Percentiles rank a stretch among this genome's conserved stretches.
Conservation (phyloP, 2,797 vertebrate species). For the Euphonia xanthogaster region DNA sequence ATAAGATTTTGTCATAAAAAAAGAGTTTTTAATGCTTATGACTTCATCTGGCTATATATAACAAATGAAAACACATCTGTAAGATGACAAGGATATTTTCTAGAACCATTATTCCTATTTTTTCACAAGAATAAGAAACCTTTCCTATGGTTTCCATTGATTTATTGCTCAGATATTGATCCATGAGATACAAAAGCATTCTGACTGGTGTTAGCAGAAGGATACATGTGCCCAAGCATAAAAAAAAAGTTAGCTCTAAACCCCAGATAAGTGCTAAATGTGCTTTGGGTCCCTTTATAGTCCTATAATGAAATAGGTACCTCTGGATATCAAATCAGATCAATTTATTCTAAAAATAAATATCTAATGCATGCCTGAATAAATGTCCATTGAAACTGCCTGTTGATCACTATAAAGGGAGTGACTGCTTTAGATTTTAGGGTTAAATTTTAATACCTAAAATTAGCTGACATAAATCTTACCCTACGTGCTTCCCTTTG, state of each 20-base stretch:
- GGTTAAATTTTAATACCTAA: neutral
- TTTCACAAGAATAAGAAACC: neutral
- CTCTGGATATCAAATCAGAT: neutral
- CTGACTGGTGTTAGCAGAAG: neutral
- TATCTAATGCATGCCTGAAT: neutral
- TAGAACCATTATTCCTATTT: neutral
- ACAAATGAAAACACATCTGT: neutral
- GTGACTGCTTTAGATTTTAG: accelerated
- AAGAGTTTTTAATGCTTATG: neutral
- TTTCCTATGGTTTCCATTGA: neutral
- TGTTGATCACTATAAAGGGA: neutral
- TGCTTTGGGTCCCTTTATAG: neutral
- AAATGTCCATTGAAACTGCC: neutral
- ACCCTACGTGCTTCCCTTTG: neutral
- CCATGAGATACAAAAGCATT: neutral
- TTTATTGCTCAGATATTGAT: neutral
- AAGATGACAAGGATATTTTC: neutral
- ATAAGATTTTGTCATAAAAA: neutral
- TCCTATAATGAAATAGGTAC: neutral
- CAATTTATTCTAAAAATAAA: neutral
- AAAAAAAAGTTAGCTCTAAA: neutral
- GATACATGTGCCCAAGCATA: neutral
- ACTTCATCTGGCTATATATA: neutral
- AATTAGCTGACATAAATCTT: neutral
- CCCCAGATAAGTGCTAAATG: neutral